Base-by-base conservation (phyloP, 2,888 invertebrate species). In the Alsophila aescularia region DNA sequence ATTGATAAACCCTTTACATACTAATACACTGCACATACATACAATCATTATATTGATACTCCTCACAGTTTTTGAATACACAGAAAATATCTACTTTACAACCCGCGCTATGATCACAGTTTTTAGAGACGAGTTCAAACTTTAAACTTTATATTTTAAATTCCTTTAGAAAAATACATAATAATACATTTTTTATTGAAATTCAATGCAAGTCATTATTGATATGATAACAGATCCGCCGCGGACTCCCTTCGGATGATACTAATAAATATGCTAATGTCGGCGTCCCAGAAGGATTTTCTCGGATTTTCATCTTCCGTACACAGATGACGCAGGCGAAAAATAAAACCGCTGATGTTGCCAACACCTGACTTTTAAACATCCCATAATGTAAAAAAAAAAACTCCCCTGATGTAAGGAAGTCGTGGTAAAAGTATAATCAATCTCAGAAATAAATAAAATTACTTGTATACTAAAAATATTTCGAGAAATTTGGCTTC, bases 251-350 rank as follows among this genome's bases (percentile, higher is more conserved):
- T 70, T 74, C 66, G 73, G 83, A 79, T 85, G 83, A 85, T 85
- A 79, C 83, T 83, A 85, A 85, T 85, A 85, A 84, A 85, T 85
- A 85, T 85, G 90, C 85, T 88, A 88, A 90, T 88, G 77, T 76
- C 68, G 73, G 72, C 82, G 79, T 84, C 86, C 86, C 85, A 79
- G 75, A 83, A 82, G 84, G 85, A 87, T 87, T 86, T 87, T 75
- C 83, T 76, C 76, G 82, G 83, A 85, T 85, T 86, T 87, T 82
- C 83, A 82, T 87, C 82, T 82, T 73, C 74, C 74, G 73, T 75
- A 78, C 78, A 79, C 73, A 77, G 77, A 83, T 84, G 84, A 86
- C 83, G 81, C 67, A 62, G 80, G 76, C 72, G 74, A 85, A 85
- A 57, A 85, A 84, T 83, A 83, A 83, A 80, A 83, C 70, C 75